Evolutionary conservation across 2,888 invertebrate species (phyloP), one percentile per base, ranked within the genome.

Genomic region (Stramonita haemastoma): DNA sequence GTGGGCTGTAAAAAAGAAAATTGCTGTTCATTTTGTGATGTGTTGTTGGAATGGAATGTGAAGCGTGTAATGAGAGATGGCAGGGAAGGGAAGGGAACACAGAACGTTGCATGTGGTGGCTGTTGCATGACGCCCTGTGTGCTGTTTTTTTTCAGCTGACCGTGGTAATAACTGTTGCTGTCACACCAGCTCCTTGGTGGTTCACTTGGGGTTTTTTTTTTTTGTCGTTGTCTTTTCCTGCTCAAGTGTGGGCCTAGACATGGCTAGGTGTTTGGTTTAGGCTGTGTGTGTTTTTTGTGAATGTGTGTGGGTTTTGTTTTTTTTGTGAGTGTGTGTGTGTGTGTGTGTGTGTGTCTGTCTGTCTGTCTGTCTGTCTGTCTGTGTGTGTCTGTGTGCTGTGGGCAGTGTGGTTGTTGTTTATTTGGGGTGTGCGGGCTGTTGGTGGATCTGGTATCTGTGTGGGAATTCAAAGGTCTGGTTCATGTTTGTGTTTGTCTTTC

Each of bases 311-410:
- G 60, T 60, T 60, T 60, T 19, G 13, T 15, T 60, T 60, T 19
- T 19, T 60, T 60, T 19, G n/a, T n/a, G n/a, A n/a, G n/a, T n/a
- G n/a, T n/a, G n/a, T n/a, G n/a, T 77, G 29, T 77, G 77, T 29
- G 77, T 32, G 77, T 77, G 77, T 32, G 32, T 81, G 36, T 81
- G 81, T 81, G 34, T 81, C 8, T 81, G 81, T 81, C 36, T 81
- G 79, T 36, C 57, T 8, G 77, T 77, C 8, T 77, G 77, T 29
- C 29, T 77, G 11, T 29, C 11, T 32, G 77, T 17, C 11, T 57
- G 57, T 73, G n/a, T 73, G 73, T 73, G n/a, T 73, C 4, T n/a
- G 73, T n/a, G 22, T 17, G 73, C 11, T 1, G n/a, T 5, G n/a
- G 17, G 1, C 1, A 2, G 73, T 17, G 11, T 73, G 26, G n/a